Evolutionary conservation across 2,113 vertebrate genomes (phyloP), one percentile per base, ranked within the genome.

Genomic region (Panthera tigris): DNA sequence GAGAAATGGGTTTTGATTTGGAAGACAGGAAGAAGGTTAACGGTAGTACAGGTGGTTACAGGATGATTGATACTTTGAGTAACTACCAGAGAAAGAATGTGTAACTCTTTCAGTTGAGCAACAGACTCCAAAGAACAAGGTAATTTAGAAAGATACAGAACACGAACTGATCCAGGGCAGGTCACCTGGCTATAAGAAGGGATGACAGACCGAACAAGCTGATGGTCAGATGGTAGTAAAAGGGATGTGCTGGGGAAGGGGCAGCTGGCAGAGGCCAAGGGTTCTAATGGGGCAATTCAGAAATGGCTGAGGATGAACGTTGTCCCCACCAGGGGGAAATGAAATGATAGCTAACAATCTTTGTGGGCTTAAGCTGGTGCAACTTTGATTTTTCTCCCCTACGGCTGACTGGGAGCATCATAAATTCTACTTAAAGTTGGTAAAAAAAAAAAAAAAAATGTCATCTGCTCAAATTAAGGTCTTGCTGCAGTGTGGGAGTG

Each of bases 1-100:
- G 98, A 99, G 98, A 99, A 99, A 99, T 98, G 95, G 95, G 97
- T 98, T 99, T 98, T 98, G 98, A 98, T 98, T 98, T 96, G 98
- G 98, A 98, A 99, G 98, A 98, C 98, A 98, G 98, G 98, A 99
- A 98, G 98, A 98, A 98, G 98, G 98, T 99, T 99, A 99, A 98
- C 91, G 81, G 97, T 96, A 97, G 98, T 97, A 98, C 98, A 98
- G 98, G 98, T 99, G 97, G 98, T 99, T 99, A 98, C 96, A 94
- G 98, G 97, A 97, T 98, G 98, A 99, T 98, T 98, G 99, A 98
- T 98, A 94, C 48, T 81, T 96, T 69, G 82, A 95, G 95, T 97
- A 97, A 98, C 96, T 93, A 97, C 97, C 90, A 97, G 94, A 93
- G 97, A 97, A 96, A 90, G 97, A 95, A 94, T 89, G 74, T 55